Percentiles rank a stretch among this genome's conserved stretches.
Evolutionary conservation across 1,140 invertebrate species (phyloP).

Genomic region (Eumeta japonica): DNA sequence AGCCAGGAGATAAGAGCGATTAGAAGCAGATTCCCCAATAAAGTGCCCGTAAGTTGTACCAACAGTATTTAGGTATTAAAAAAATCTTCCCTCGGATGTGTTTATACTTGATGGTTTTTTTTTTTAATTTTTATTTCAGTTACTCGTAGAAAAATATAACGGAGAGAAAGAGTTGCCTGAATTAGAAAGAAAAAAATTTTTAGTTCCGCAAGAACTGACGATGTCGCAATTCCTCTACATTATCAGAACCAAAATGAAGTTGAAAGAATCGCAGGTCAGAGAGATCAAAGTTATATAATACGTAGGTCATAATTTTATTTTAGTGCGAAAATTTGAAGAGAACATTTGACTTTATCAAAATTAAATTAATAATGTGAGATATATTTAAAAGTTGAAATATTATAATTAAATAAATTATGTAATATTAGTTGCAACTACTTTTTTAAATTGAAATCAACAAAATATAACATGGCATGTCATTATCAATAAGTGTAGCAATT

Average conservation of each 20-base stretch:
- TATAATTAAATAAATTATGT: no score
- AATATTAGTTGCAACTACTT: no score
- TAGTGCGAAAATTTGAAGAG: background rate
- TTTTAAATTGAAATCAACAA: no score
- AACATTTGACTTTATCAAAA: background rate
- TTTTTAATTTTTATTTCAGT: slow-evolving; percentile 45
- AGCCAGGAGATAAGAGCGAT: slow-evolving; percentile 57
- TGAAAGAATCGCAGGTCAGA: slow-evolving; percentile 46
- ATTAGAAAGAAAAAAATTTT: slow-evolving; percentile 71
- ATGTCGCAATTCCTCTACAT: slow-evolving; percentile 70
- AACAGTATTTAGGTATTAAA: background rate
- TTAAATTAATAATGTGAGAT: no score
- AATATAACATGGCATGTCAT: no score
- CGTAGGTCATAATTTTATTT: slow-evolving; percentile 9
- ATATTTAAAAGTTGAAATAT: no score
- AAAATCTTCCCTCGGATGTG: background rate
- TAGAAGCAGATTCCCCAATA: slow-evolving; percentile 58
- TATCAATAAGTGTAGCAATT: no score
- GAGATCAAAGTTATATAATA: no score
- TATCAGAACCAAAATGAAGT: slow-evolving; percentile 45
- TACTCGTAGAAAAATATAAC: slow-evolving; percentile 68
- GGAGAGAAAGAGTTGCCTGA: slow-evolving; percentile 66
- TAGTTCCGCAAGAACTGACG: slow-evolving; percentile 74
- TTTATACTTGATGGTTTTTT: background rate
- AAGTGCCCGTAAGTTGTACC: slow-evolving; percentile 57